Evolutionary conservation across 2,888 invertebrate genomes (phyloP).

Genomic region (Rhagonycha fulva): DNA sequence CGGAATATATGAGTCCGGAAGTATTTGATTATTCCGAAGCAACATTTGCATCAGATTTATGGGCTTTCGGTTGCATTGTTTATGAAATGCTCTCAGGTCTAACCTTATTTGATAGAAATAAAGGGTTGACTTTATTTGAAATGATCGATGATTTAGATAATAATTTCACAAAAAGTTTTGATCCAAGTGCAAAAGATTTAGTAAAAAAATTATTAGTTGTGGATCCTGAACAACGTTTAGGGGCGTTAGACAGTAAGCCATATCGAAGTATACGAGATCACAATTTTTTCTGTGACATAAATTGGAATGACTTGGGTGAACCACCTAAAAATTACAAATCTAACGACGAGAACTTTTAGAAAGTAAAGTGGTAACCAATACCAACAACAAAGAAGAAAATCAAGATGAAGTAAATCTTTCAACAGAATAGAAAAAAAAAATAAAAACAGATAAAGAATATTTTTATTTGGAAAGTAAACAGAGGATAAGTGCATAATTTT

Average conservation of each 20-base stretch:
- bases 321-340: no score
- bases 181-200: slow-evolving; percentile 82
- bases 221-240: slow-evolving; percentile 79
- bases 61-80: slow-evolving; percentile 96
- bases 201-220: slow-evolving; percentile 84
- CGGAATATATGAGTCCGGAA: slow-evolving; percentile 98
- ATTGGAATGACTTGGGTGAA: slow-evolving; percentile 81
- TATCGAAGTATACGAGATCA: slow-evolving; percentile 86
- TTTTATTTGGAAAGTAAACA: no score
- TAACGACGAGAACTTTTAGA: no score
- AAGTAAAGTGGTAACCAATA: no score
- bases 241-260: slow-evolving; percentile 73
- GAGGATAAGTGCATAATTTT: no score
- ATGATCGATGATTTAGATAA: slow-evolving; percentile 91
- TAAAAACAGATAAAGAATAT: no score
- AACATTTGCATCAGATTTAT: slow-evolving; percentile 86
- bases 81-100: slow-evolving; percentile 96
- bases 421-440: no score
- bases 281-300: slow-evolving; percentile 80
- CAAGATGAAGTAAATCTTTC: no score
- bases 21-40: slow-evolving; percentile 77
- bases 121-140: slow-evolving; percentile 95
- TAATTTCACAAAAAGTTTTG: slow-evolving; percentile 91
- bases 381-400: no score
- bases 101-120: slow-evolving; percentile 88